Evolutionary conservation across 2,113 vertebrate genomes (phyloP).

Genomic region (Tichodroma muraria): DNA sequence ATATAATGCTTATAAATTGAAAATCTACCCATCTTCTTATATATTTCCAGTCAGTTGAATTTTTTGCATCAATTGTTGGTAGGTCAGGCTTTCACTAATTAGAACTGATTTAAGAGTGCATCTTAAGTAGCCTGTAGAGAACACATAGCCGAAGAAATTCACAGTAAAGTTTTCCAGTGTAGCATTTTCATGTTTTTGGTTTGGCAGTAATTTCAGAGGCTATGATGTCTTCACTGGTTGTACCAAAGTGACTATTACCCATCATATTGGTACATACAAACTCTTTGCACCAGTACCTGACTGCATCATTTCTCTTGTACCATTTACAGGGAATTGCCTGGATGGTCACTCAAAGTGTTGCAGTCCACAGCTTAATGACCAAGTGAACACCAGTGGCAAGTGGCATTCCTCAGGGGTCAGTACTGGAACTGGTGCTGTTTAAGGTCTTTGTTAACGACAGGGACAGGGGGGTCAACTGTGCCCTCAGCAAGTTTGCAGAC

Average conservation of each 20-base stretch:
- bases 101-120: neutral
- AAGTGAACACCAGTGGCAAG: neutral
- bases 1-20: neutral
- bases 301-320: neutral
- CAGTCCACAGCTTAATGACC: neutral
- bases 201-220: neutral
- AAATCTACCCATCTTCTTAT: neutral
- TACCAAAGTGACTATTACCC: neutral
- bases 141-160: neutral
- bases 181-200: neutral
- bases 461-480: rapidly evolving
- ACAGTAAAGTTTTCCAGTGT: neutral
- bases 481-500: neutral
- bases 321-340: neutral
- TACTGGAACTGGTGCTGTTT: neutral
- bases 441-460: neutral
- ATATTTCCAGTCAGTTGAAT: neutral
- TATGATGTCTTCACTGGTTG: neutral
- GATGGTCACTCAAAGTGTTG: neutral
- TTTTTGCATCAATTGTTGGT: neutral
- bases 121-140: neutral
- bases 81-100: neutral
- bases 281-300: neutral
- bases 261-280: neutral
- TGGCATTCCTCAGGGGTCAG: neutral